phyloP scores from a whole-genome alignment of 1,140 invertebrate genomes.

The Arion vulgaris region DNA sequence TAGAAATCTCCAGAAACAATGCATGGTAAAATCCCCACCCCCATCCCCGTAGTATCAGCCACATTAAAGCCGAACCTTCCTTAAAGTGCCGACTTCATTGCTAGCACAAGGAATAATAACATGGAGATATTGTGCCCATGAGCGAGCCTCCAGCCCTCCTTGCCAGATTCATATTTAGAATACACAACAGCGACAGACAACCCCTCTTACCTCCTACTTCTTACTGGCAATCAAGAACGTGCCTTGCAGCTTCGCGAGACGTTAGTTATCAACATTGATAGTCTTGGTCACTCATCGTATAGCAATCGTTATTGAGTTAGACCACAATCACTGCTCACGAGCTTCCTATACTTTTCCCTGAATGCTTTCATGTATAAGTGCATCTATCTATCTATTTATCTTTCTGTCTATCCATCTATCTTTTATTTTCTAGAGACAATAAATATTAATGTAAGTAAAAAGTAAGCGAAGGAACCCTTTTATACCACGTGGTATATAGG shows the following conservation, averaged over 20 bases:
- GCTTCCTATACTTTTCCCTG: too few relatives aligned
- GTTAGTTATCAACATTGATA: not conserved
- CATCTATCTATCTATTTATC: too few relatives aligned
- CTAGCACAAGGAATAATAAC: not conserved
- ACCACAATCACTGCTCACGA: not conserved
- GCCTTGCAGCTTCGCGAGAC: not conserved
- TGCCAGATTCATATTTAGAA: not conserved
- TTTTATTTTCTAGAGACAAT: too few relatives aligned
- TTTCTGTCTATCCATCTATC: too few relatives aligned
- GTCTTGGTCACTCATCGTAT: not conserved
- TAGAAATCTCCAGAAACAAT: conserved; percentile 1
- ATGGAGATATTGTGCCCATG: not conserved
- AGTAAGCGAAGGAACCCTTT: too few relatives aligned
- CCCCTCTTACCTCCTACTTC: not conserved
- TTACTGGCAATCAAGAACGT: not conserved
- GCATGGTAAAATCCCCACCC: too few relatives aligned
- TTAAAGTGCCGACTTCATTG: not conserved
- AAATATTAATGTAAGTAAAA: too few relatives aligned
- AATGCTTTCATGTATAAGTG: too few relatives aligned
- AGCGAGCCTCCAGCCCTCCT: not conserved
- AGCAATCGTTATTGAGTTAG: not conserved
- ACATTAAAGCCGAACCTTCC: not conserved
- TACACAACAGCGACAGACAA: not conserved
- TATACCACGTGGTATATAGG: too few relatives aligned
- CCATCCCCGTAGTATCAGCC: not conserved